Evolutionary conservation across 2,113 vertebrate genomes (phyloP), one percentile per base, ranked within the genome.

Genomic region (Triplophysa siluroides): DNA sequence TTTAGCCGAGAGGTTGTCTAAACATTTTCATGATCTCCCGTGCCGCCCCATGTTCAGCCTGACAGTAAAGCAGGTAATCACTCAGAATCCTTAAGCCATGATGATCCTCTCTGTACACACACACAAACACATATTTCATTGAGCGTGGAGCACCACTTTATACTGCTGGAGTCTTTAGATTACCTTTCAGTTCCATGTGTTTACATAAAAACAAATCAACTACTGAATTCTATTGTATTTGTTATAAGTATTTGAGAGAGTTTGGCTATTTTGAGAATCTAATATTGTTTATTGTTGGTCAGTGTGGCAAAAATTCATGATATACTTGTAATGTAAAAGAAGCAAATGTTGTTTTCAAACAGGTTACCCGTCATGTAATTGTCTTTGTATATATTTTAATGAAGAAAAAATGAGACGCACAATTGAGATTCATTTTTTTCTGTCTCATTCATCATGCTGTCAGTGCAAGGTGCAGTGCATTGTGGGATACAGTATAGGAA

Each of bases 21-120:
- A 80, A 80, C 69, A 50, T 63, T 47, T 60, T 41, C 45, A 9
- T 60, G 64, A 75, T 45, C 63, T 67, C 26, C 64, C 50, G 43
- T 50, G 19, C 47, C n/a, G 18, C 38, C 50, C 41, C 63, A 60
- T 38, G 33, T 50, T 60, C 52, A 76, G 2, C 1, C 52, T 81
- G 62, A 66, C 64, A 64, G 60, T 65, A 65, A 47, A 66, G 71
- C 47, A 76, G 79, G 71, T 81, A 66, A 81, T 66, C 79, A 68
- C 62, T 47, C 70, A 67, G 23, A 61, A 68, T 60, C 79, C 70
- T 67, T 67, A 76, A 58, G 63, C 68, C n/a, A 18, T 60, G 54
- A 74, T 81, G 71, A 81, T 81, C 72, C 79, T 66, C 72, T 76
- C 45, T 65, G 5, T 29, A 54, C 26, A 54, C 52, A 26, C 70